phyloP scores from a whole-genome alignment of 2,113 vertebrate genomes.

The Glaucidium brasilianum region DNA sequence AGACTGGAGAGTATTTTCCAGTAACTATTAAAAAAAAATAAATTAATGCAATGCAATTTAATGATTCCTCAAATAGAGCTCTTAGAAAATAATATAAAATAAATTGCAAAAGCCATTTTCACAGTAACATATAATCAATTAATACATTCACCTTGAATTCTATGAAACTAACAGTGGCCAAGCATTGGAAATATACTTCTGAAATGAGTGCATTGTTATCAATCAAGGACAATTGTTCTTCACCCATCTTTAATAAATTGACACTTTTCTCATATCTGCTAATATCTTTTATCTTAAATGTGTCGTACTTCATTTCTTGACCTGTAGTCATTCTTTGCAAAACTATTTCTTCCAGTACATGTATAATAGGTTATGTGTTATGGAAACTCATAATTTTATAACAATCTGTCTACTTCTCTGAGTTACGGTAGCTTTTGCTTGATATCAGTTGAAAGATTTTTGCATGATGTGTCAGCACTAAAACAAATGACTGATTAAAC shows the following conservation, averaged over 20 bases:
- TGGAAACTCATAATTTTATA: slow-evolving; percentile 21
- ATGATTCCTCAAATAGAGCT: not conserved
- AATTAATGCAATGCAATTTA: not conserved
- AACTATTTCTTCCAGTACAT: not conserved
- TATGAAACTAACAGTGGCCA: not conserved
- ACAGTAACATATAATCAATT: not conserved
- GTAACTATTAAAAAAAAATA: not conserved
- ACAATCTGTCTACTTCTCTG: not conserved
- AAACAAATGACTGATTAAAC: slow-evolving; percentile 18
- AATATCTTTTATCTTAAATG: not conserved
- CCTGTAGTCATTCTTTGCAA: not conserved
- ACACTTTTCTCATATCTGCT: not conserved
- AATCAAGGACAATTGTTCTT: not conserved
- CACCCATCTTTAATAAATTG: not conserved
- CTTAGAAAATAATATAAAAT: not conserved
- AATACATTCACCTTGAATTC: not conserved
- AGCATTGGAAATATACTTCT: not conserved
- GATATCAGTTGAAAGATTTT: slow-evolving; percentile 17
- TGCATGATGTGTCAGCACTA: not conserved
- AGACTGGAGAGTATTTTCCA: not conserved
- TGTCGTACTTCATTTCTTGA: not conserved
- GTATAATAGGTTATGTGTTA: not conserved
- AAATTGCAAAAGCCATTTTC: not conserved
- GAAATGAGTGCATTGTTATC: not conserved
- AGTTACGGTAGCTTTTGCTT: not conserved